phyloP scores from a whole-genome alignment of 2,888 invertebrate species.

The Exocentrus adspersus region DNA sequence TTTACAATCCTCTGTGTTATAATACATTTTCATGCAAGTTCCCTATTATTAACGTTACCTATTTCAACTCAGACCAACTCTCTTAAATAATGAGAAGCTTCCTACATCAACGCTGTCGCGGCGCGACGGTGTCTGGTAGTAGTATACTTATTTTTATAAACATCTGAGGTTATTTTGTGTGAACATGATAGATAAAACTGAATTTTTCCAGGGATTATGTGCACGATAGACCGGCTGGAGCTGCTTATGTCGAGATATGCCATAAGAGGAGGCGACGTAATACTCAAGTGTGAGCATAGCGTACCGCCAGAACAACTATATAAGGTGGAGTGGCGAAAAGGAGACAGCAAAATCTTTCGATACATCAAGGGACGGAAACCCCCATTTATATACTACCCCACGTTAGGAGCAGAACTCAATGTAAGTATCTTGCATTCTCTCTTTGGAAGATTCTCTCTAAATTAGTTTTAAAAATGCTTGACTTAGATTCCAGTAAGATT shows the following conservation, averaged over 20 bases:
- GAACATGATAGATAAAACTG: conserved; percentile 7
- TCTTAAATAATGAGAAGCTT: too few relatives aligned
- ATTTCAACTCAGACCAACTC: too few relatives aligned
- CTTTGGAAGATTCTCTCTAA: conserved; percentile 27
- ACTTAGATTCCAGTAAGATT: neutral
- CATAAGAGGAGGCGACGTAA: conserved; percentile 75
- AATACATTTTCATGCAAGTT: too few relatives aligned
- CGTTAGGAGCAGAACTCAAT: conserved; percentile 78
- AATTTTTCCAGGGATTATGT: conserved; percentile 55
- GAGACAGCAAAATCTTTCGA: conserved; percentile 80
- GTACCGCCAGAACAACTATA: conserved; percentile 78
- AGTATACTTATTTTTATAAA: too few relatives aligned
- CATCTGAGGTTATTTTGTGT: neutral
- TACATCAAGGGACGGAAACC: conserved; percentile 81
- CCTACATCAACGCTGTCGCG: too few relatives aligned
- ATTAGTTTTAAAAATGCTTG: conserved; percentile 5
- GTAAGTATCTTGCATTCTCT: conserved; percentile 67
- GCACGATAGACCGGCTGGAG: conserved; percentile 60
- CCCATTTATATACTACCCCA: conserved; percentile 75
- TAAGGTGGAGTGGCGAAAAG: conserved; percentile 80
- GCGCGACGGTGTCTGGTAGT: too few relatives aligned
- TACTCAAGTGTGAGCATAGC: conserved; percentile 79
- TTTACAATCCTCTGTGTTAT: too few relatives aligned
- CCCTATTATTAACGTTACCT: too few relatives aligned
- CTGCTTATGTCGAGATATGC: conserved; percentile 71